Evolutionary conservation across 2,797 vertebrate species (phyloP).

Genomic region (Menidia menidia): DNA sequence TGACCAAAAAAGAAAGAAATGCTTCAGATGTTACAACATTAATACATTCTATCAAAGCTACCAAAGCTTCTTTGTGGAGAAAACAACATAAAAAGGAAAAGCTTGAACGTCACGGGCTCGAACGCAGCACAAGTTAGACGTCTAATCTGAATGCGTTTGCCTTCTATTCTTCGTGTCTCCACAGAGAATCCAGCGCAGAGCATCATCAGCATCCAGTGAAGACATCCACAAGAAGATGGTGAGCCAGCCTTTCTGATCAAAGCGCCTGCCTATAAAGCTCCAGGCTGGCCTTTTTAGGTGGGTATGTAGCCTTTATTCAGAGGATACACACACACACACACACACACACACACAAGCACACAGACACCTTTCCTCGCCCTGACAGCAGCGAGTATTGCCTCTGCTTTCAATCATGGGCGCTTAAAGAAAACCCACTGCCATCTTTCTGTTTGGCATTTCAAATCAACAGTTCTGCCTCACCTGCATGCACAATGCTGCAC

Average conservation of each 20-base stretch:
- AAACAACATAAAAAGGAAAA: neutral
- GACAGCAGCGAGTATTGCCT: constrained; percentile 59
- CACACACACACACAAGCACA: constrained; percentile 19
- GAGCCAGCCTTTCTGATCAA: constrained; percentile 81
- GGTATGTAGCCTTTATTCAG: constrained; percentile 45
- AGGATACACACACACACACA: constrained; percentile 27
- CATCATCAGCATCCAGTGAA: constrained; percentile 76
- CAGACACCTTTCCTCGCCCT: constrained; percentile 11
- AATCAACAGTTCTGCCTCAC: constrained; percentile 66
- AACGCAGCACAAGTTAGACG: constrained; percentile 6
- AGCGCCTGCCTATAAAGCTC: constrained; percentile 66
- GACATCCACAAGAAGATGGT: constrained; percentile 59
- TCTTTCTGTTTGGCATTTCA: constrained; percentile 70
- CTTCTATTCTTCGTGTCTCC: constrained; percentile 40
- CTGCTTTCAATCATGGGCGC: constrained; percentile 66
- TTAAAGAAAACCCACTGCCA: constrained; percentile 38
- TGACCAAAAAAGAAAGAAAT: neutral
- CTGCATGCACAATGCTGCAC: constrained; percentile 55
- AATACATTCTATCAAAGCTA: neutral
- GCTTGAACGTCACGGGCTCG: neutral
- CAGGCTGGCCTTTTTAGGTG: constrained; percentile 49
- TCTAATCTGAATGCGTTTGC: constrained; percentile 27
- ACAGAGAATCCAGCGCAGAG: constrained; percentile 45
- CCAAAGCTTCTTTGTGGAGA: neutral
- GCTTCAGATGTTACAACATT: neutral